These are phyloP conservation scores for Hipposideros armiger DNA, from an alignment of 2,113 vertebrate species.

Conservation along the genomic window DNA sequence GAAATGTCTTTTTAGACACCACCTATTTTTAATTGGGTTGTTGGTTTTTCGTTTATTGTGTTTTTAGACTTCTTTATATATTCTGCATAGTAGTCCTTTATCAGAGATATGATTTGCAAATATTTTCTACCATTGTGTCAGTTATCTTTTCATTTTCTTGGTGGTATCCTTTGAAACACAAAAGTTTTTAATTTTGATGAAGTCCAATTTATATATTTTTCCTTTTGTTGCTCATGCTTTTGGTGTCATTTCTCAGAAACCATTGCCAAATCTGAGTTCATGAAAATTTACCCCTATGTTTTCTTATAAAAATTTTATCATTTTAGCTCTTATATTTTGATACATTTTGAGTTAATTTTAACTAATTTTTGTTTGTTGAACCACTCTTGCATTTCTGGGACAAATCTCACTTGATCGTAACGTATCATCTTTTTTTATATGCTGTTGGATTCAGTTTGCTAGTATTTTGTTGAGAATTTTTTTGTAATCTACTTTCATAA, in stretches of 20 bases:
- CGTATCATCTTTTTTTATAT: not conserved
- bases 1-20: not conserved
- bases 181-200: not conserved
- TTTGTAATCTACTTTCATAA: not conserved
- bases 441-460: not conserved
- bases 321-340: not conserved
- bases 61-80: not conserved
- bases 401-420: not conserved
- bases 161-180: not conserved
- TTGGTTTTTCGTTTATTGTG: not conserved
- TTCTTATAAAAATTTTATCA: not conserved
- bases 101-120: not conserved
- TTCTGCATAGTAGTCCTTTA: not conserved
- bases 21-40: not conserved
- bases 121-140: not conserved
- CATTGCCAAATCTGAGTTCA: not conserved
- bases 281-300: not conserved
- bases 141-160: not conserved
- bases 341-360: constrained; percentile 6
- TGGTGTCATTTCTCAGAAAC: not conserved
- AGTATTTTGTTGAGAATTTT: not conserved
- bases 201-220: not conserved
- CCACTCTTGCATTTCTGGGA: not conserved
- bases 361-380: not conserved
- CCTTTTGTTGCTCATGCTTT: not conserved